Percentiles rank a stretch among this genome's conserved stretches.
Evolutionary conservation across 1,140 invertebrate species (phyloP).

Genomic region (Periplaneta americana): DNA sequence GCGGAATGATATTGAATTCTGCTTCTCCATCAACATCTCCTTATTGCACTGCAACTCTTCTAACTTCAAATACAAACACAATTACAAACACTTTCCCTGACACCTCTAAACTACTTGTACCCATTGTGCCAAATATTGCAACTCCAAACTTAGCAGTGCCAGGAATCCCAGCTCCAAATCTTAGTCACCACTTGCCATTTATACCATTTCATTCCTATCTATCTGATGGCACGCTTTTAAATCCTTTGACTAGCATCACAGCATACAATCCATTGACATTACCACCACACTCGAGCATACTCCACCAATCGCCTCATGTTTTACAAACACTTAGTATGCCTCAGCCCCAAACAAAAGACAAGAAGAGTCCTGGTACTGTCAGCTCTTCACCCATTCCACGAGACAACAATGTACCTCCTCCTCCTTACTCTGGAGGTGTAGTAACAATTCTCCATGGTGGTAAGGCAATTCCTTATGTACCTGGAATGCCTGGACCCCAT

Average conservation of each 20-base stretch:
- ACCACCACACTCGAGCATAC: constrained; percentile 22
- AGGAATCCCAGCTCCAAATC: constrained; percentile 26
- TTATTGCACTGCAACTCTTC: background rate
- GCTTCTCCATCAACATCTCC: background rate
- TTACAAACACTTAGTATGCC: background rate
- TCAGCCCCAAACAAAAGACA: background rate
- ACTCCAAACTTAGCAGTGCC: constrained; percentile 48
- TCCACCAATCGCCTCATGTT: background rate
- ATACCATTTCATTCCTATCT: constrained; percentile 9
- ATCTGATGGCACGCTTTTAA: constrained; percentile 29
- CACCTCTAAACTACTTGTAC: constrained; percentile 49
- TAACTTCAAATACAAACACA: background rate
- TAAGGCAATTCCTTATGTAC: constrained; percentile 74
- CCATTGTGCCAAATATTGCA: constrained; percentile 50
- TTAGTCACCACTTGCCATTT: constrained; percentile 13
- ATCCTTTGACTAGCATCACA: constrained; percentile 49
- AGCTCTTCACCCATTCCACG: background rate
- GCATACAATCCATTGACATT: constrained; percentile 64
- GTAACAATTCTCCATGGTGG: constrained; percentile 44
- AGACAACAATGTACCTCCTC: background rate
- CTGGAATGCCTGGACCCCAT: constrained; percentile 79
- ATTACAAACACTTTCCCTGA: constrained; percentile 22
- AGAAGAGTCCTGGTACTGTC: background rate
- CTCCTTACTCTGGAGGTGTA: constrained; percentile 16
- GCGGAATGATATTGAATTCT: background rate